These are phyloP conservation scores for Ophioninae sp. DNA, from an alignment of 2,888 invertebrate genomes.

Conservation along the genomic window DNA sequence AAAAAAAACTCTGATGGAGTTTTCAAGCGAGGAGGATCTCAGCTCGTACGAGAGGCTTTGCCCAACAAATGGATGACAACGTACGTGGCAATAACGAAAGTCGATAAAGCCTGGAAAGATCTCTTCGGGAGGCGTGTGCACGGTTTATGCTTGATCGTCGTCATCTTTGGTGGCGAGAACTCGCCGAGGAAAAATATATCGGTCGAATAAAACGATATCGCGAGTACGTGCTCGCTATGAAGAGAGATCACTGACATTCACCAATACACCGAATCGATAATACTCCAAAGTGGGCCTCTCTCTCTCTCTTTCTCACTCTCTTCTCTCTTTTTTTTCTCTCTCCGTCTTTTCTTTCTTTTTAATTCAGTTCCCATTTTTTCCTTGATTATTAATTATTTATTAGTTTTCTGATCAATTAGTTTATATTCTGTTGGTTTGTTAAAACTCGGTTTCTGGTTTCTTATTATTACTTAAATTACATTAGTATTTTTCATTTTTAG, in stretches of 20 bases:
- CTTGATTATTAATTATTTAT: too few relatives aligned
- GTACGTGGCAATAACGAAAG: constrained; percentile 15
- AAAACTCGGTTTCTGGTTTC: too few relatives aligned
- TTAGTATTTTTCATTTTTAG: too few relatives aligned
- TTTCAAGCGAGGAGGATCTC: too few relatives aligned
- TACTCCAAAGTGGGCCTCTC: constrained; percentile 38
- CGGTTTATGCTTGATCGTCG: neutral
- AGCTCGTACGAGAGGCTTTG: neutral
- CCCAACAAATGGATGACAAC: neutral
- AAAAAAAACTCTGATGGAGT: too few relatives aligned
- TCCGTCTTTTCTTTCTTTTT: too few relatives aligned
- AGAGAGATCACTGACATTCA: neutral
- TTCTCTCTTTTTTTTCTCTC: neutral
- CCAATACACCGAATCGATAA: neutral
- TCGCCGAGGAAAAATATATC: constrained; percentile 44
- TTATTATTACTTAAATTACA: too few relatives aligned
- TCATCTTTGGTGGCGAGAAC: constrained; percentile 24
- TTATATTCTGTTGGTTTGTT: too few relatives aligned
- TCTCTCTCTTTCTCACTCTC: neutral
- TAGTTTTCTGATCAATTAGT: too few relatives aligned
- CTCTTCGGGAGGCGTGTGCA: constrained; percentile 16
- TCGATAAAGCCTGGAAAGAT: constrained; percentile 52
- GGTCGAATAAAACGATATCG: constrained; percentile 60
- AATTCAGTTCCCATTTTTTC: too few relatives aligned
- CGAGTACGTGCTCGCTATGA: constrained; percentile 45